Conservation (phyloP, 2,888 invertebrate species). For the Drosophila testacea region DNA sequence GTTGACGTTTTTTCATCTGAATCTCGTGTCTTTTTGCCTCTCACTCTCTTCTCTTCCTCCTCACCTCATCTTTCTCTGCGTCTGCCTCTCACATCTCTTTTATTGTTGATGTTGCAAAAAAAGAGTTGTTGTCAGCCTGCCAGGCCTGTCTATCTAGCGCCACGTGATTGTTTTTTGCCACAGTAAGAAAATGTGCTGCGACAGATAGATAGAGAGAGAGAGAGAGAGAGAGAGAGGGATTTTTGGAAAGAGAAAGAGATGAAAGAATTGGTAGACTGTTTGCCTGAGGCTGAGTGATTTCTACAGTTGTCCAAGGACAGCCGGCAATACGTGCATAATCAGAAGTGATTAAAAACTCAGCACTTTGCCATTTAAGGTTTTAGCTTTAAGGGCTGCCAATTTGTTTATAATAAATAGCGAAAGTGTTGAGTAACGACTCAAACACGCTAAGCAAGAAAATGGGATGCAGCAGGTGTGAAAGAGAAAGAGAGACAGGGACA, state of each 20-base stretch:
- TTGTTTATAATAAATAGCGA: slow-evolving; percentile 75
- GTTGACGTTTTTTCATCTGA: slow-evolving; percentile 70
- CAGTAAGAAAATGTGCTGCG: slow-evolving; percentile 29
- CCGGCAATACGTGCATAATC: slow-evolving; percentile 56
- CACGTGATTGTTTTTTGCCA: slow-evolving; percentile 75
- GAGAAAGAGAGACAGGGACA: neutral
- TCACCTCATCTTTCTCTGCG: slow-evolving; percentile 1
- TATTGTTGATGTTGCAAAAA: slow-evolving; percentile 78
- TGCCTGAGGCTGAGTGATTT: slow-evolving; percentile 62
- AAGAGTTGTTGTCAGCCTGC: slow-evolving; percentile 78
- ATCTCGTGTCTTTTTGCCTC: slow-evolving; percentile 7
- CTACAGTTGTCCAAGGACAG: slow-evolving; percentile 57
- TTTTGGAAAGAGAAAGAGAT: neutral
- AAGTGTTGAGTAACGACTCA: slow-evolving; percentile 68
- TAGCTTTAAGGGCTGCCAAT: slow-evolving; percentile 61
- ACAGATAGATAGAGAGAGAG: slow-evolving; percentile 4
- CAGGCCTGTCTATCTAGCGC: slow-evolving; percentile 73
- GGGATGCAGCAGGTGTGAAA: no score
- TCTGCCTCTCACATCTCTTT: slow-evolving; percentile 33
- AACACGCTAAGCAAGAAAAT: slow-evolving; percentile 19
- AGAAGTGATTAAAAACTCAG: slow-evolving; percentile 74
- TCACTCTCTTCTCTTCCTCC: neutral
- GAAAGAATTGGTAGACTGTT: slow-evolving; percentile 21
- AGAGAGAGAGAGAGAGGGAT: neutral
- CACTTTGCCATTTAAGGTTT: slow-evolving; percentile 32